Evolutionary conservation across 2,113 vertebrate genomes (phyloP), one percentile per base, ranked within the genome.

Genomic region (Notechis scutatus): DNA sequence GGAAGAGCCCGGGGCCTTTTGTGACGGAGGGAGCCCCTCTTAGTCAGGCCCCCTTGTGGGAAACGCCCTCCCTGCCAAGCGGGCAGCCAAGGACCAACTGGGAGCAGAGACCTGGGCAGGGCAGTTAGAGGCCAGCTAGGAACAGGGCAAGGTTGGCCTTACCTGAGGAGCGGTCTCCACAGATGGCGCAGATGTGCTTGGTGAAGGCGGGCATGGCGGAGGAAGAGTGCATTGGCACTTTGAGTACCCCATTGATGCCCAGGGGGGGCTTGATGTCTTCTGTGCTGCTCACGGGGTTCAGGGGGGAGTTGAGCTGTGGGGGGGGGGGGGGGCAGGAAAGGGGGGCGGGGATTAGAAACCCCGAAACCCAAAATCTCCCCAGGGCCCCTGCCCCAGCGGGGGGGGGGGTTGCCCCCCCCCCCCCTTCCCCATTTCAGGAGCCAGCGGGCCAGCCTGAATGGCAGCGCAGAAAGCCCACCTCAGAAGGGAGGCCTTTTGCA

Each of bases 171-270:
- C 99, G 98, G 98, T 99, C 99, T 47, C 99, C 99, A 0, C 99
- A 99, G 98, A 99, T 99, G 97, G 99, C 99, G 90, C 99, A 99
- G 98, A 99, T 99, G 98, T 99, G 99, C 98, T 99, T 99, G 96
- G 99, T 99, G 97, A 99, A 99, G 61, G 99, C 98, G 12, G 98
- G 97, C 97, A 98, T 98, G 88, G 98, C 98, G 94, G 98, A 98
- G 29, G 98, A 99, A 94, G 99, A 98, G 94, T 99, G 99, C 94
- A 98, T 98, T 26, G 99, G 99, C 94, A 99, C 98, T 97, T 99
- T 99, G 98, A 99, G 99, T 96, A 99, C 98, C 1, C 99, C 99
- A 34, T 99, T 99, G 96, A 99, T 98, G 91, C 99, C 99, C 96
- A 99, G 96, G 1, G 99, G 99, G 64, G 99, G 99, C 94, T 99